Evolutionary conservation across 1,140 invertebrate genomes (phyloP).

Genomic region (Samia ricini): DNA sequence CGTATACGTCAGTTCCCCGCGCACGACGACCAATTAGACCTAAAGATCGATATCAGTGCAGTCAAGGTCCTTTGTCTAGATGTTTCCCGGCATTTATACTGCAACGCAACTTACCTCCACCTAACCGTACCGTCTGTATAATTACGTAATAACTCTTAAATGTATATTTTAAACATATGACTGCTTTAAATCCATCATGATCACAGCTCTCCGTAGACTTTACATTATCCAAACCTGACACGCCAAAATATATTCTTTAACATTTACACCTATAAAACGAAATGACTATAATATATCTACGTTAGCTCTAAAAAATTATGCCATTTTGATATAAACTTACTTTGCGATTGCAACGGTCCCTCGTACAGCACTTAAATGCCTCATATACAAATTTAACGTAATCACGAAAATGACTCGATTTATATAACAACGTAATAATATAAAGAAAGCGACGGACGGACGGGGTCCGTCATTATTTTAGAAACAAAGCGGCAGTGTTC

Average conservation of each 20-base stretch:
- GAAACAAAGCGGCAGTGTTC: constrained; percentile 74
- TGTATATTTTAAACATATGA: constrained; percentile 75
- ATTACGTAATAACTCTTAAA: constrained; percentile 72
- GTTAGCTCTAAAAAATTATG: constrained; percentile 75
- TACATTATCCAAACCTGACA: constrained; percentile 69
- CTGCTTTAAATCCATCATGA: constrained; percentile 74
- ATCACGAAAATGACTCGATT: constrained; percentile 61
- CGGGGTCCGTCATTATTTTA: constrained; percentile 59
- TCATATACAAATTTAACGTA: constrained; percentile 71
- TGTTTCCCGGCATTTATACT: background rate
- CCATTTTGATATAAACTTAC: constrained; percentile 76
- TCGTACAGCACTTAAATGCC: constrained; percentile 74
- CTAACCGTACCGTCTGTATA: constrained; percentile 37
- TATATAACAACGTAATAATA: constrained; percentile 41
- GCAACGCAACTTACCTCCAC: constrained; percentile 20
- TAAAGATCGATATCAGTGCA: too few relatives aligned
- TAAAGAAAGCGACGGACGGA: constrained; percentile 59
- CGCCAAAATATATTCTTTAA: constrained; percentile 75
- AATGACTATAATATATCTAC: constrained; percentile 76
- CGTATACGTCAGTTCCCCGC: too few relatives aligned
- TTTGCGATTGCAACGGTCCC: constrained; percentile 77
- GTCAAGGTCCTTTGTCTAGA: too few relatives aligned
- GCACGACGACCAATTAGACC: too few relatives aligned
- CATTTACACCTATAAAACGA: constrained; percentile 74
- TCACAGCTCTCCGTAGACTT: constrained; percentile 75